Evolutionary conservation across 2,113 vertebrate genomes (phyloP).

Genomic region (Indri indri): DNA sequence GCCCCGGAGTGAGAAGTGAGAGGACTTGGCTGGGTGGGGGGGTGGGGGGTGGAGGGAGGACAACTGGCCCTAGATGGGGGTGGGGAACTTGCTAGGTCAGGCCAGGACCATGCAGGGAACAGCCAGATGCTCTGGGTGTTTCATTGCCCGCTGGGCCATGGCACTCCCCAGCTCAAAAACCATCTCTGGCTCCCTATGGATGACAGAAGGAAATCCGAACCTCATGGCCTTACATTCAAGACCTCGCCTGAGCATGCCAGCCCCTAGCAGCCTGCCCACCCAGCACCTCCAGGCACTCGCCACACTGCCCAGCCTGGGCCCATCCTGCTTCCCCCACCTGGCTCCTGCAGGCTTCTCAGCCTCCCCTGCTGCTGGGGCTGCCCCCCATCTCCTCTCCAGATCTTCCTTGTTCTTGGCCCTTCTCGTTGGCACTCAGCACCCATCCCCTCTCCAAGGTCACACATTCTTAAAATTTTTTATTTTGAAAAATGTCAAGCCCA

Average conservation of each 20-base stretch:
- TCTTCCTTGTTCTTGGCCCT: background rate
- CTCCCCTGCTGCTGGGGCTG: background rate
- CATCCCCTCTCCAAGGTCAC: background rate
- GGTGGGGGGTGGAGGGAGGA: fast-evolving
- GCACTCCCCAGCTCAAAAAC: background rate
- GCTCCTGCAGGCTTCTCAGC: background rate
- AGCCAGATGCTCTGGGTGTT: background rate
- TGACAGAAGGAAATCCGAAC: background rate
- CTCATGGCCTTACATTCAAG: background rate
- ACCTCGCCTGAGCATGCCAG: background rate
- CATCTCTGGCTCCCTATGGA: background rate
- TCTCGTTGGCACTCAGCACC: background rate
- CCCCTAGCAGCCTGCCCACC: background rate
- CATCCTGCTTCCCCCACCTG: background rate
- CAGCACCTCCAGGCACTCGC: background rate
- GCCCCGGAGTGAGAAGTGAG: background rate
- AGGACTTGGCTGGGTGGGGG: background rate
- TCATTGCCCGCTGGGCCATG: background rate
- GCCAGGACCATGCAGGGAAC: background rate
- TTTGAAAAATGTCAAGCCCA: background rate
- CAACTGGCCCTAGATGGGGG: background rate
- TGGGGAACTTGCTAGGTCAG: background rate
- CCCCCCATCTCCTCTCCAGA: background rate
- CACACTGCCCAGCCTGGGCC: fast-evolving
- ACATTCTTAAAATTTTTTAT: background rate